phyloP scores from a whole-genome alignment of 2,888 invertebrate species.

The Zaprionus obscuricornis region DNA sequence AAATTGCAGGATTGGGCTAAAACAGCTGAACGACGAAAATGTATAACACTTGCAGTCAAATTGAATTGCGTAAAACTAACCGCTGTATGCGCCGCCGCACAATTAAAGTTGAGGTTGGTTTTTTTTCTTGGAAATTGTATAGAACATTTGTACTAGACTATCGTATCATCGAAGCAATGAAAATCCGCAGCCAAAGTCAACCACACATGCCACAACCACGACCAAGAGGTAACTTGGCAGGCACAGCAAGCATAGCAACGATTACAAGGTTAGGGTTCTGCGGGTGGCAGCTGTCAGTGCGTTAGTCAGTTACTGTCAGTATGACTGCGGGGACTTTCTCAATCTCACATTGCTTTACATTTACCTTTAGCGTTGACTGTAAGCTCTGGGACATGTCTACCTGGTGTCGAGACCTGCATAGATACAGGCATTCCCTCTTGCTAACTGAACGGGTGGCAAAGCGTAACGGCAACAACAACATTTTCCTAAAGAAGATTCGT shows the following conservation, averaged over 20 bases:
- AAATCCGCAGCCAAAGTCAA: conserved; percentile 7
- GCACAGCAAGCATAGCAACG: not conserved
- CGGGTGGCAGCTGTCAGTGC: conserved; percentile 76
- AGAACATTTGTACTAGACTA: no score
- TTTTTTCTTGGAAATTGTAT: no score
- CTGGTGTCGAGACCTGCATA: conserved; percentile 1
- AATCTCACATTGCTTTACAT: not conserved
- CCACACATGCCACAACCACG: not conserved
- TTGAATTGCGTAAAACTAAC: conserved; percentile 76
- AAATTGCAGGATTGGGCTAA: conserved; percentile 20
- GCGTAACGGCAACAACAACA: conserved; percentile 36
- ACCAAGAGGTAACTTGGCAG: not conserved
- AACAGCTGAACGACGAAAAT: not conserved
- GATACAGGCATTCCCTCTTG: not conserved
- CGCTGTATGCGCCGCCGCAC: conserved; percentile 77
- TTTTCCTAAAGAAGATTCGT: conserved; percentile 45
- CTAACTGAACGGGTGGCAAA: conserved; percentile 50
- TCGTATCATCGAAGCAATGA: no score
- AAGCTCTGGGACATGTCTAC: conserved; percentile 48
- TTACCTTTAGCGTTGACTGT: conserved; percentile 12
- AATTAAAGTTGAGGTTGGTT: conserved; percentile 75
- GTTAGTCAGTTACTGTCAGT: conserved; percentile 73
- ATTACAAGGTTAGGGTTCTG: conserved; percentile 49
- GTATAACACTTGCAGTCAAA: conserved; percentile 71
- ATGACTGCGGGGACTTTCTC: conserved; percentile 30